Evolutionary conservation across 2,888 invertebrate genomes (phyloP).

Genomic region (Trileptium ribeirensis): DNA sequence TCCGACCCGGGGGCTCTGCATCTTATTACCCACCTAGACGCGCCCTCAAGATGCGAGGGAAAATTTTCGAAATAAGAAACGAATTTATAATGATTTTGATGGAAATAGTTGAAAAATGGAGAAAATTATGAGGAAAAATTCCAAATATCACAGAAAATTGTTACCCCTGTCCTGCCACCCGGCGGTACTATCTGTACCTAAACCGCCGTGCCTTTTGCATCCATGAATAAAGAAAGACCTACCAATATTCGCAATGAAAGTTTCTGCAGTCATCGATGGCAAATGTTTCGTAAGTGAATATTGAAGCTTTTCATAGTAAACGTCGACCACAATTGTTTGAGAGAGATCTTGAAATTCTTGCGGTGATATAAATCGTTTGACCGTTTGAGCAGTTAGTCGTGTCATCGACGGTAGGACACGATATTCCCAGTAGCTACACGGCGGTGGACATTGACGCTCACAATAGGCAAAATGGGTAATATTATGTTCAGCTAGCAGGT

Average conservation of each 20-base stretch:
- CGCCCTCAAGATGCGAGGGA: no score
- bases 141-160: no score
- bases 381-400: not conserved
- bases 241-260: not conserved
- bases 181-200: no score
- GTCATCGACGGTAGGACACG: not conserved
- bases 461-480: not conserved
- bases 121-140: no score
- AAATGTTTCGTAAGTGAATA: not conserved
- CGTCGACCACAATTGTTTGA: not conserved
- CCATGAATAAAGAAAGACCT: no score
- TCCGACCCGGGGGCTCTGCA: no score
- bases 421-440: not conserved
- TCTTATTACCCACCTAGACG: no score
- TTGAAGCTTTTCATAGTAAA: not conserved
- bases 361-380: not conserved
- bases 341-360: not conserved
- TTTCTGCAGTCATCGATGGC: not conserved
- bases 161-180: no score
- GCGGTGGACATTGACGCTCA: not conserved
- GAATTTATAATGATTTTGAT: no score
- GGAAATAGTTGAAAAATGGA: no score
- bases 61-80: no score
- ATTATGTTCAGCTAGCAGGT: not conserved
- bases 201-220: no score